Conservation (phyloP, 1,140 invertebrate genomes). For the Littorina saxatilis region DNA sequence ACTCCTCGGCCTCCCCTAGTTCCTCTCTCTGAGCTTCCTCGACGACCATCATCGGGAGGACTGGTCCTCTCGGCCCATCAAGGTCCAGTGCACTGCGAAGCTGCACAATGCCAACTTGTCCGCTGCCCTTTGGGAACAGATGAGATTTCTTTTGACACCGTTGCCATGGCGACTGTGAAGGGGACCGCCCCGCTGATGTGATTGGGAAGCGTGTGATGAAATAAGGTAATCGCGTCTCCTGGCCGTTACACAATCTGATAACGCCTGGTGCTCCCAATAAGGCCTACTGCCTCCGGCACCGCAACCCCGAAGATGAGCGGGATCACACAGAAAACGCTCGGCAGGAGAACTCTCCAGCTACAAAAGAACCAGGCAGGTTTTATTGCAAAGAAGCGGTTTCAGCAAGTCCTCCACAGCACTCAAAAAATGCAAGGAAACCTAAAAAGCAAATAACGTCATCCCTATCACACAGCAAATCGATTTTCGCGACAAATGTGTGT, state of each 20-base stretch:
- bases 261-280: not conserved
- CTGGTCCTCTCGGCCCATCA: not conserved
- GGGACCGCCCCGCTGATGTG: slow-evolving; percentile 1
- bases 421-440: too few relatives aligned
- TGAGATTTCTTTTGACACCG: not conserved
- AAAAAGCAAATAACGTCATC: too few relatives aligned
- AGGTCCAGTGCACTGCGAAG: slow-evolving; percentile 12
- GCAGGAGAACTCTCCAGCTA: not conserved
- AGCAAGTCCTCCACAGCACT: too few relatives aligned
- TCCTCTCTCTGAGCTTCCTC: not conserved
- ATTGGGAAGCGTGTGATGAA: slow-evolving; percentile 22
- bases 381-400: too few relatives aligned
- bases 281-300: not conserved
- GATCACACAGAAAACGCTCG: not conserved
- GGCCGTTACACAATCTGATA: slow-evolving; percentile 2
- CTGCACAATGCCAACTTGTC: not conserved
- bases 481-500: too few relatives aligned
- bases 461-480: too few relatives aligned
- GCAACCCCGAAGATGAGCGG: not conserved
- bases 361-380: not conserved
- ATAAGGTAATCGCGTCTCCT: slow-evolving; percentile 19
- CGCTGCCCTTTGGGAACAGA: slow-evolving; percentile 13
- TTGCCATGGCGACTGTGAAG: slow-evolving; percentile 6
- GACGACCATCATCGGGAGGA: not conserved
- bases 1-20: not conserved